These are phyloP conservation scores for Desoria tigrina DNA, from an alignment of 2,888 invertebrate species.

Conservation along the genomic window DNA sequence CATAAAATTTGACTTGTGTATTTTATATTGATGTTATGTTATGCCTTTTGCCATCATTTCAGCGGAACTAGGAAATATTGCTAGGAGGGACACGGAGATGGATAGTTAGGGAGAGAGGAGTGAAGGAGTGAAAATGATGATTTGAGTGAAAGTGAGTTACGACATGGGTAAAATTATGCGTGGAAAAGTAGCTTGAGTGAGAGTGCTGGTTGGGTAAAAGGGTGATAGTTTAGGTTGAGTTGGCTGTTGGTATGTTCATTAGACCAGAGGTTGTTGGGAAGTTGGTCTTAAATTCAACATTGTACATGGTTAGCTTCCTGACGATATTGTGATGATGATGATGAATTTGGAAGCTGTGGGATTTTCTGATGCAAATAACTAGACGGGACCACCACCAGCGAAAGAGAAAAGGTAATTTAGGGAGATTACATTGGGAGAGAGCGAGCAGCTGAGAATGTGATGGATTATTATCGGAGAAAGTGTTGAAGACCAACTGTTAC, in stretches of 20 bases:
- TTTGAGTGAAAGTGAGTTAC: conserved; percentile 25
- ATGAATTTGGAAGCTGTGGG: not conserved
- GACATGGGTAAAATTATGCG: conserved; percentile 15
- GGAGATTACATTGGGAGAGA: conserved; percentile 17
- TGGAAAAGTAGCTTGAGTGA: conserved; percentile 12
- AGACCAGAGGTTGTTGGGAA: not conserved
- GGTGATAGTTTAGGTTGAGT: conserved; percentile 24
- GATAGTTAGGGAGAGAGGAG: not conserved
- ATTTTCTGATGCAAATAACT: too few species aligned
- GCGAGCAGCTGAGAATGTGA: conserved; percentile 24
- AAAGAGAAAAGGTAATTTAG: conserved; percentile 13
- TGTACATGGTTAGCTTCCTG: not conserved
- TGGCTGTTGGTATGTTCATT: conserved; percentile 2
- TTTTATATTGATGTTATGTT: conserved; percentile 2
- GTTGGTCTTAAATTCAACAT: conserved; percentile 1
- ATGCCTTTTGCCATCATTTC: too few species aligned
- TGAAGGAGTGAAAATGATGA: conserved; percentile 4
- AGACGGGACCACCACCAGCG: too few species aligned
- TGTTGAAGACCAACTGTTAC: conserved; percentile 12
- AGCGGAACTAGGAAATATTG: not conserved
- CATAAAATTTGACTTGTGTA: conserved; percentile 20
- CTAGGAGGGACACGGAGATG: not conserved
- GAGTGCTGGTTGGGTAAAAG: conserved; percentile 26
- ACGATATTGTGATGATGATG: not conserved
- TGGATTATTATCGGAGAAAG: conserved; percentile 23